A percentile compares a stretch with the other conserved stretches of the same genome.
Conservation (phyloP, 2,888 invertebrate species). For the Aporophyla lueneburgensis region DNA sequence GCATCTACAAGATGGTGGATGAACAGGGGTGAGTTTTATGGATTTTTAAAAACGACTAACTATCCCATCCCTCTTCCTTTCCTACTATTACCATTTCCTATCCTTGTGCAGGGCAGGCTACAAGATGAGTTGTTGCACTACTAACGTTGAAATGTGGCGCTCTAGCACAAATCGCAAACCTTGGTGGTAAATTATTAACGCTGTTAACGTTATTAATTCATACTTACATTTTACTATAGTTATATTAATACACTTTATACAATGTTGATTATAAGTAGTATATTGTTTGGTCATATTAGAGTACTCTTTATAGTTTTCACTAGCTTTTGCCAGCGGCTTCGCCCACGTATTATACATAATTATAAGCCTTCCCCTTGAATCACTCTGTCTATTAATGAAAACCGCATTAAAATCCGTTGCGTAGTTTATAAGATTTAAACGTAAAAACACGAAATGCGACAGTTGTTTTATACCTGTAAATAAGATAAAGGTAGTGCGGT, state of each 20-base stretch:
- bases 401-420: too few species aligned
- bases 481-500: too few species aligned
- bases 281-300: slow-evolving; percentile 6
- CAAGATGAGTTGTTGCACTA: slow-evolving; percentile 82
- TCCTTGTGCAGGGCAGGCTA: slow-evolving; percentile 77
- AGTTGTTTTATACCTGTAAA: too few species aligned
- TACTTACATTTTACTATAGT: not conserved
- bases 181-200: slow-evolving; percentile 82
- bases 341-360: too few species aligned
- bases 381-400: too few species aligned
- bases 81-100: slow-evolving; percentile 44
- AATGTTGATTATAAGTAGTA: not conserved
- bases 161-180: slow-evolving; percentile 73
- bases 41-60: not conserved
- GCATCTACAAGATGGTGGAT: slow-evolving; percentile 81
- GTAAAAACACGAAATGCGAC: too few species aligned
- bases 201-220: slow-evolving; percentile 1
- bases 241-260: not conserved
- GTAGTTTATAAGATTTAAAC: too few species aligned
- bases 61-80: slow-evolving; percentile 33
- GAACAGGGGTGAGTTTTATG: slow-evolving; percentile 79
- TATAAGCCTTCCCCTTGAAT: too few species aligned
- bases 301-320: slow-evolving; percentile 5
- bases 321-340: too few species aligned
- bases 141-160: slow-evolving; percentile 83